A percentile compares a stretch with the other conserved stretches of the same genome.
phyloP scores from a whole-genome alignment of 2,797 vertebrate genomes.

The Urophycis tenuis region DNA sequence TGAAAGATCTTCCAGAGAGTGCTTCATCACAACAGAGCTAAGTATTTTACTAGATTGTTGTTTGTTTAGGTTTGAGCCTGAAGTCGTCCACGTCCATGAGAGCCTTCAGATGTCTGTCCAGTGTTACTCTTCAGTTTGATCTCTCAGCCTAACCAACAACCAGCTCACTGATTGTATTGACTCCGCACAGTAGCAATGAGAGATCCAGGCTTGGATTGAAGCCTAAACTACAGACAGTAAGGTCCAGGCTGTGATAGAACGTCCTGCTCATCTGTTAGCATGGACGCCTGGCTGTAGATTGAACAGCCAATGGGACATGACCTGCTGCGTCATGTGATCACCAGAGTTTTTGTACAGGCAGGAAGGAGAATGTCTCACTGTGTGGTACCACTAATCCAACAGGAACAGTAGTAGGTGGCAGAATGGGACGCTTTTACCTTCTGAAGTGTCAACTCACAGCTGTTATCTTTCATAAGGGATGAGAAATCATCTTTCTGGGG shows the following conservation, averaged over 20 bases:
- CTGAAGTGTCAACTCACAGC: slow-evolving; percentile 5
- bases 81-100: no score
- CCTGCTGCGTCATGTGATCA: not conserved
- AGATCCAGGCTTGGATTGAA: not conserved
- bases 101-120: no score
- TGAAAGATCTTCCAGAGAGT: not conserved
- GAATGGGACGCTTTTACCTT: slow-evolving; percentile 3
- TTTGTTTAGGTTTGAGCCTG: not conserved
- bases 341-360: slow-evolving; percentile 25
- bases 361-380: slow-evolving; percentile 20
- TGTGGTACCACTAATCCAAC: not conserved
- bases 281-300: not conserved
- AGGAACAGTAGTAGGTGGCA: slow-evolving; percentile 27
- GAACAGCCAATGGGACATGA: not conserved
- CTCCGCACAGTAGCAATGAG: not conserved
- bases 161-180: no score
- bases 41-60: not conserved
- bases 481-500: slow-evolving; percentile 21
- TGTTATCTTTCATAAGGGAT: not conserved
- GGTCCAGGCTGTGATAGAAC: not conserved
- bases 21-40: not conserved
- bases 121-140: no score
- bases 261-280: no score
- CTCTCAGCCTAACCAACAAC: no score
- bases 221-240: not conserved